Base-by-base conservation (phyloP, 2,113 vertebrate genomes). In the Casuarius casuarius region DNA sequence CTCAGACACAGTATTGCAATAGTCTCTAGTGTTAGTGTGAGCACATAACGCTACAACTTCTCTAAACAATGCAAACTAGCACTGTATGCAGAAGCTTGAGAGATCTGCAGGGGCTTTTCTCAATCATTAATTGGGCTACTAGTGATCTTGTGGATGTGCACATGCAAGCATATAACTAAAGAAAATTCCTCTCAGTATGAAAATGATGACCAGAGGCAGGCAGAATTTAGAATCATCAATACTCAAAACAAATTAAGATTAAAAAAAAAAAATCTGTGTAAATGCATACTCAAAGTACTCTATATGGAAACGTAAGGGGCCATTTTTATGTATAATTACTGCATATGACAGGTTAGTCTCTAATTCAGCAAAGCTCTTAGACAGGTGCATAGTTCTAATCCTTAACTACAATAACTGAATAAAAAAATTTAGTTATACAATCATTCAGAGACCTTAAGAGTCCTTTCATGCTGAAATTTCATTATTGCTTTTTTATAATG, bases 371-470 rank as follows among this genome's bases (percentile, higher is more conserved):
- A 90, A 82, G 51, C 22, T 71, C 21, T 52, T 12, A 33, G 10
- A 42, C 17, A 75, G 46, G 29, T 40, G 66, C 9, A 14, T 8
- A 51, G 59, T 40, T 84, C 56, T 70, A 65, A 80, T 52, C 28
- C 62, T 75, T 84, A 75, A 75, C 42, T 70, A 10, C 21, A 66
- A 15, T 25, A 49, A 51, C 31, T 23, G 44, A 78, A 88, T 28
- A 68, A 20, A 76, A 70, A 84, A 56, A 3, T 8, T 9, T 42
- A 62, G 63, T 49, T 68, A 29, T 13, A 15, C 17, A 65, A 22
- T 70, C 0, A 0, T 42, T 68, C 31, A 54, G 35, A 75, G 35
- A 89, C 35, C 17, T 58, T n/a, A 52, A 49, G 38, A 70, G n/a
- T 77, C 38, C 28, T 49, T 49, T 44, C 21, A 40, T 20, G 17